These are phyloP conservation scores for Coracias cyanogaster DNA, from an alignment of 2,797 vertebrate genomes.

Conservation along the genomic window DNA sequence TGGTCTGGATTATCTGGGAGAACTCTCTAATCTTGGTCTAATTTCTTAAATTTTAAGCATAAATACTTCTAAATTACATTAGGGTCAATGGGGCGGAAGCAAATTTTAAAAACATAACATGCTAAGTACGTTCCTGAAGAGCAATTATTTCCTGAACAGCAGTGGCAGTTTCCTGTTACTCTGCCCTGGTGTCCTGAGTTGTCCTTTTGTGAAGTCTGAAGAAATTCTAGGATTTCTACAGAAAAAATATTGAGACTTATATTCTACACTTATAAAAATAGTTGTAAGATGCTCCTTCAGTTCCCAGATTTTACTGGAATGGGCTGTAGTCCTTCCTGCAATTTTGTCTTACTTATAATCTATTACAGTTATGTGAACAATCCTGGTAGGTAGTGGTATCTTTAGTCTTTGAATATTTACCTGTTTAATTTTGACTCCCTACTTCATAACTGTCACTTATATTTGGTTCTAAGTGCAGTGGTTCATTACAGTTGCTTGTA, in stretches of 20 bases:
- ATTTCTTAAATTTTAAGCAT: not conserved
- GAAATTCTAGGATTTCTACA: not conserved
- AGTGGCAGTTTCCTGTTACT: not conserved
- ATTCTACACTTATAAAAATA: not conserved
- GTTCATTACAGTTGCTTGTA: not conserved
- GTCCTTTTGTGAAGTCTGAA: not conserved
- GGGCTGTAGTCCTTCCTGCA: not conserved
- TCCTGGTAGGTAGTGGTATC: not conserved
- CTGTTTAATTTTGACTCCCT: slow-evolving; percentile 18
- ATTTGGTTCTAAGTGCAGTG: slow-evolving; percentile 20
- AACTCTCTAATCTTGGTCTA: not conserved
- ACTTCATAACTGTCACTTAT: not conserved
- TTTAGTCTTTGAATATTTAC: slow-evolving; percentile 12
- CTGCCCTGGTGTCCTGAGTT: not conserved
- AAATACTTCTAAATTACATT: not conserved
- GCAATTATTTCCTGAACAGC: not conserved
- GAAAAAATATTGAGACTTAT: not conserved
- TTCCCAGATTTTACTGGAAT: not conserved
- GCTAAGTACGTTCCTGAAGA: not conserved
- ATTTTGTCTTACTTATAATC: not conserved
- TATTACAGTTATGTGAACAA: not conserved
- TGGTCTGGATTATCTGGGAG: not conserved
- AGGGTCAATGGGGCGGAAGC: not conserved
- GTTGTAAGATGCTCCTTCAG: not conserved
- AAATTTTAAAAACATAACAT: not conserved